phyloP scores from a whole-genome alignment of 1,140 invertebrate species.

The Ceratoteleas bidentatus region DNA sequence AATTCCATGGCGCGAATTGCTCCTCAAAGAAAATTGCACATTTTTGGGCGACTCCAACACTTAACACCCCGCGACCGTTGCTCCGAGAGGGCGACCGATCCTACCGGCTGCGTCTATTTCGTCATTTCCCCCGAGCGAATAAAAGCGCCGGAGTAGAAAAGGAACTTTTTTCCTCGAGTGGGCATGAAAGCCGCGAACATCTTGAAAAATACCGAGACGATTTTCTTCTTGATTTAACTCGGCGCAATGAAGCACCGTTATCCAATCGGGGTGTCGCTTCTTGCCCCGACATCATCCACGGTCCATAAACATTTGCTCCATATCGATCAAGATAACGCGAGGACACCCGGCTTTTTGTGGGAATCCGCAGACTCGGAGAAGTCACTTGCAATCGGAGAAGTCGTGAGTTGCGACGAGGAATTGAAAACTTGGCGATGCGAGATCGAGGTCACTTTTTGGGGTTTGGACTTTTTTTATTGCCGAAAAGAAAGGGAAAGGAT shows the following conservation, averaged over 20 bases:
- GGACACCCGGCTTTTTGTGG: background rate
- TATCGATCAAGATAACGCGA: conserved; percentile 39
- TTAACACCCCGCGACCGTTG: conserved; percentile 30
- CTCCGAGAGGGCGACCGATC: conserved; percentile 22
- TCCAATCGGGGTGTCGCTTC: conserved; percentile 23
- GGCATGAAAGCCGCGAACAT: conserved; percentile 57
- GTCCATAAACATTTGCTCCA: conserved; percentile 43
- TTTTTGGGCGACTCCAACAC: conserved; percentile 31
- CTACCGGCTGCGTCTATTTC: conserved; percentile 31
- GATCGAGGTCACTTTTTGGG: background rate
- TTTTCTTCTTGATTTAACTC: conserved; percentile 64
- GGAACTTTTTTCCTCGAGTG: conserved; percentile 55
- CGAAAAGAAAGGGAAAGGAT: no score
- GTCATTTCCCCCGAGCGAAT: conserved; percentile 59
- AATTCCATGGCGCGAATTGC: background rate
- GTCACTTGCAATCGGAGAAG: background rate
- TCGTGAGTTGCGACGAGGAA: background rate
- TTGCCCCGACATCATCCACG: conserved; percentile 11
- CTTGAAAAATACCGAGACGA: conserved; percentile 58
- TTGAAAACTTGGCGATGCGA: background rate
- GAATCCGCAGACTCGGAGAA: background rate
- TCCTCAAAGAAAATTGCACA: conserved; percentile 20
- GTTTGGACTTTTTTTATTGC: no score
- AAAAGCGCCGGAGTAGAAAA: conserved; percentile 51
- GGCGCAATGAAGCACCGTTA: conserved; percentile 42